Conservation (phyloP, 2,113 vertebrate genomes). For the Nerophis lumbriciformis region DNA sequence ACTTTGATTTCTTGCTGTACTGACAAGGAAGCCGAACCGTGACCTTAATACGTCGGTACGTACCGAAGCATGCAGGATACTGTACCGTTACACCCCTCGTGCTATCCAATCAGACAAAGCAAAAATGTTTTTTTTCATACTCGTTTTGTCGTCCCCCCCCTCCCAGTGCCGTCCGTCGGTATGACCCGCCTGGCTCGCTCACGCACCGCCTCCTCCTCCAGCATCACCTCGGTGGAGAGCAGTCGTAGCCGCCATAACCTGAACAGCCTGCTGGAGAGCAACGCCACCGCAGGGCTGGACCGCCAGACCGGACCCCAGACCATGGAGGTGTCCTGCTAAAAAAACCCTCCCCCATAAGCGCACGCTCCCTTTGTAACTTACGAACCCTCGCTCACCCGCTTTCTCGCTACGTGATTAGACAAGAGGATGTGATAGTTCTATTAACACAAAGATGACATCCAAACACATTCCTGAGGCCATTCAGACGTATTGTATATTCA, state of each 20-base stretch:
- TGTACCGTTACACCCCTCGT: neutral
- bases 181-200: slow-evolving; percentile 91
- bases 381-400: slow-evolving; percentile 26
- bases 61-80: too few relatives aligned
- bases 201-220: slow-evolving; percentile 89
- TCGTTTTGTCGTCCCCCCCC: neutral
- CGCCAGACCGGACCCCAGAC: slow-evolving; percentile 80
- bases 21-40: too few relatives aligned
- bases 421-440: slow-evolving; percentile 58
- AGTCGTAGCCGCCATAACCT: slow-evolving; percentile 79
- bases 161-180: slow-evolving; percentile 83
- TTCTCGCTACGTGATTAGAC: slow-evolving; percentile 45
- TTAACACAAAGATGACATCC: slow-evolving; percentile 57
- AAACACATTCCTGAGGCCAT: slow-evolving; percentile 46
- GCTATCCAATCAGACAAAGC: slow-evolving; percentile 1
- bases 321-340: slow-evolving; percentile 95
- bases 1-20: too few relatives aligned
- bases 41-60: too few relatives aligned
- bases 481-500: slow-evolving; percentile 40
- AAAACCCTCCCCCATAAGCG: neutral
- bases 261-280: slow-evolving; percentile 79
- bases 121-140: slow-evolving; percentile 19
- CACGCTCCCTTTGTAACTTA: slow-evolving; percentile 51
- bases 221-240: slow-evolving; percentile 86
- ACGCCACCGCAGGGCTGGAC: slow-evolving; percentile 69